Conservation (phyloP, 30 jellyfish, hydroid and myxozoan genomes). For the Rhopilema esculentum region DNA sequence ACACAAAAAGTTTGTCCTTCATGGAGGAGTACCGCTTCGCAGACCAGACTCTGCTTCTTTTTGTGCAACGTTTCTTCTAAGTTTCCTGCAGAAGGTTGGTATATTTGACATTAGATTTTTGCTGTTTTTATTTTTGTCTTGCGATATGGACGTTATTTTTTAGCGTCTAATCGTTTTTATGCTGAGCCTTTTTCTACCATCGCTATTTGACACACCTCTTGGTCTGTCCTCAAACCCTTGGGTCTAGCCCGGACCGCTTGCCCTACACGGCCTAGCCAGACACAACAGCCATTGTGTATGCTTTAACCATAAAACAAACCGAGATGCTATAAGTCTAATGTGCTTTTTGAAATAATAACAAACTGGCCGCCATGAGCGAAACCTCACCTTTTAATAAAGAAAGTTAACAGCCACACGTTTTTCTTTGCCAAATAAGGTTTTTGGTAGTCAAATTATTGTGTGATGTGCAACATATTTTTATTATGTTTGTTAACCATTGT, state of each 20-base stretch:
- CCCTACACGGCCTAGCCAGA: constrained; percentile 2
- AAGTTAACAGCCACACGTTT: too few relatives aligned
- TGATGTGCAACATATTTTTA: too few relatives aligned
- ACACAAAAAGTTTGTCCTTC: neutral
- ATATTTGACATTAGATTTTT: too few relatives aligned
- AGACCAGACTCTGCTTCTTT: neutral
- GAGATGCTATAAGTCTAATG: too few relatives aligned
- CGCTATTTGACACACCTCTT: neutral
- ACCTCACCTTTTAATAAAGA: too few relatives aligned
- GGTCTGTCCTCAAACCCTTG: neutral
- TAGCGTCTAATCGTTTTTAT: too few relatives aligned
- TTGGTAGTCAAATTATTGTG: too few relatives aligned
- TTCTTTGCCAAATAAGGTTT: too few relatives aligned
- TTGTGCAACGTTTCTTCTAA: neutral
- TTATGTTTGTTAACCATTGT: too few relatives aligned
- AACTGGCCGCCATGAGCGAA: too few relatives aligned
- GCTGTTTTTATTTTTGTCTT: neutral
- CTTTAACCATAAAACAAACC: neutral
- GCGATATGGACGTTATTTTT: too few relatives aligned
- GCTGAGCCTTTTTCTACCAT: neutral
- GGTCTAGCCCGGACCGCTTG: constrained; percentile 5
- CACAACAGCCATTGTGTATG: neutral
- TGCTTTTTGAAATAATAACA: too few relatives aligned
- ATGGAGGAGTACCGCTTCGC: neutral
- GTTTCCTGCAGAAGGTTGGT: neutral